These are phyloP conservation scores for Neria commutata DNA, from an alignment of 2,888 invertebrate genomes.

Conservation along the genomic window DNA sequence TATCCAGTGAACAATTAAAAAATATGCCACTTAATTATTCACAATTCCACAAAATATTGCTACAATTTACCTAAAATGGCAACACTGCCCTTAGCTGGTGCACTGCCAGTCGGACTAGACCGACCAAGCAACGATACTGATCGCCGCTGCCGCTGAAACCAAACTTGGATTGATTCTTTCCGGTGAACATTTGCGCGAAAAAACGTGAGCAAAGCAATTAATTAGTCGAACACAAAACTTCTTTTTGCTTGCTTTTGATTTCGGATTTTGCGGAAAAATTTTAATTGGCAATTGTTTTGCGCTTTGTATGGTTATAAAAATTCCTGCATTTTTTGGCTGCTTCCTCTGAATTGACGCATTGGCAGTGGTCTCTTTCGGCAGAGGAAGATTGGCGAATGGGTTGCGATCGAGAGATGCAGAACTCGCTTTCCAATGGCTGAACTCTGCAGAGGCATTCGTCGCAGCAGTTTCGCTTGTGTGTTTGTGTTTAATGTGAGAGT, in stretches of 20 bases:
- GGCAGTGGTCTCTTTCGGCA: not conserved
- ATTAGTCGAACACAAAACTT: slow-evolving; percentile 51
- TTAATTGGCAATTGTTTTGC: slow-evolving; percentile 57
- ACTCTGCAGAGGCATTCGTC: no score
- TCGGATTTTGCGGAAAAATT: slow-evolving; percentile 47
- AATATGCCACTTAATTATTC: no score
- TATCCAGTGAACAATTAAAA: no score
- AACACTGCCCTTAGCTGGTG: not conserved
- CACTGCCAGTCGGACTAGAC: not conserved
- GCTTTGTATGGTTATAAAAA: slow-evolving; percentile 53
- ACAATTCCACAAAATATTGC: no score
- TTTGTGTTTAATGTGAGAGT: no score
- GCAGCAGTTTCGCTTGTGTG: no score
- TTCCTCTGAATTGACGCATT: not conserved
- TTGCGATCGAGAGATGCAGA: no score
- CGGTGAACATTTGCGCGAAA: slow-evolving; percentile 43
- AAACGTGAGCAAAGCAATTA: slow-evolving; percentile 54
- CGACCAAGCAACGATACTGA: not conserved
- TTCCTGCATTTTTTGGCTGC: slow-evolving; percentile 35
- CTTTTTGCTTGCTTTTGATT: slow-evolving; percentile 33
- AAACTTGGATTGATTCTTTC: slow-evolving; percentile 43
- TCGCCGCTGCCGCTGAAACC: slow-evolving; percentile 13
- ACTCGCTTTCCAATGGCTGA: no score
- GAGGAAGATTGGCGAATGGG: not conserved
- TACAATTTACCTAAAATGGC: no score